phyloP scores from a whole-genome alignment of 2,797 vertebrate genomes.

The Chaenodraco wilsoni region DNA sequence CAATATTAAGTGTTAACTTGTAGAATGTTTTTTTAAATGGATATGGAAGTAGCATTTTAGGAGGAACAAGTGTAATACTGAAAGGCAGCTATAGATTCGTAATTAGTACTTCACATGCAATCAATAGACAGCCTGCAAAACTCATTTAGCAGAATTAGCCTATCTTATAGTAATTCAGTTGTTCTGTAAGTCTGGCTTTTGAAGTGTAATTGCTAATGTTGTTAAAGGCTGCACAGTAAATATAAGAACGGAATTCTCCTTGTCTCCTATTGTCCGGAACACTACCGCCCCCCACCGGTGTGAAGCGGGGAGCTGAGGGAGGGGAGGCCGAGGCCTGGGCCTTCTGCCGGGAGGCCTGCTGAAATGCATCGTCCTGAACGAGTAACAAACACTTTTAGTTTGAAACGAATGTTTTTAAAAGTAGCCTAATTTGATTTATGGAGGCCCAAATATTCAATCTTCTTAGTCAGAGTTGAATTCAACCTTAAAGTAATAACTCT shows the following conservation, averaged over 20 bases:
- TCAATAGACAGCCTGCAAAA: no score
- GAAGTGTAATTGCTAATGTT: not conserved
- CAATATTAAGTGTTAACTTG: no score
- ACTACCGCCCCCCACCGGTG: slow-evolving; percentile 55
- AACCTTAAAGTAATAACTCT: not conserved
- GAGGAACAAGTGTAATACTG: no score
- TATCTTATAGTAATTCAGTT: not conserved
- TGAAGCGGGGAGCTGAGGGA: not conserved
- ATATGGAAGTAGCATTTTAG: no score
- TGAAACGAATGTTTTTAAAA: not conserved
- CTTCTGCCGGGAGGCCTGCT: slow-evolving; percentile 13
- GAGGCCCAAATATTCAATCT: not conserved
- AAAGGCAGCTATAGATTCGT: no score
- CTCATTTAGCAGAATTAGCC: no score
- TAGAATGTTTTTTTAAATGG: no score
- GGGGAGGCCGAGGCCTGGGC: slow-evolving; percentile 21
- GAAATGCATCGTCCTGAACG: no score
- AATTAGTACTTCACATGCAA: no score
- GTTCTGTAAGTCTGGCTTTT: no score
- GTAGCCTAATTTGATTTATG: not conserved
- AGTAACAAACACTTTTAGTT: not conserved
- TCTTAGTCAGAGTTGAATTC: not conserved
- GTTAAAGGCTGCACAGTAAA: not conserved
- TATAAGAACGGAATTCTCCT: not conserved
- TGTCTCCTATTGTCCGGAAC: not conserved